A percentile compares a stretch with the other conserved stretches of the same genome.
Evolutionary conservation across 2,888 invertebrate species (phyloP).

Genomic region (Hyposoter didymator): DNA sequence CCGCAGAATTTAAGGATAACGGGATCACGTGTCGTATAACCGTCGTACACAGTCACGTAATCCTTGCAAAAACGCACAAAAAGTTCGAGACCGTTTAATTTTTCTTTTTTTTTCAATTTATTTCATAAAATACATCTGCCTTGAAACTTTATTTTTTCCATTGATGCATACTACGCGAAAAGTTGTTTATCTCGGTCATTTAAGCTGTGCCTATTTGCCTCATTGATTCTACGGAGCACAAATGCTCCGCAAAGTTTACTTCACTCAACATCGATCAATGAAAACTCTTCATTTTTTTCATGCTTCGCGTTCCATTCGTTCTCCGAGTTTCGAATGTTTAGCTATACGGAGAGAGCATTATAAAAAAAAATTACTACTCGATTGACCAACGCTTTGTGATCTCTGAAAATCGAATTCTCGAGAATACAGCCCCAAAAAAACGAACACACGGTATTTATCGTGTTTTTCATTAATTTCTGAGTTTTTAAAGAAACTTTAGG

Average conservation of each 20-base stretch:
- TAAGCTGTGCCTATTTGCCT: too few relatives aligned
- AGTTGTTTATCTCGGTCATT: background rate
- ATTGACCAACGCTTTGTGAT: too few relatives aligned
- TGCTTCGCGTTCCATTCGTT: too few relatives aligned
- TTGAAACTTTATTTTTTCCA: background rate
- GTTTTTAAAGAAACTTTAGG: background rate
- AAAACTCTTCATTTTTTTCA: too few relatives aligned
- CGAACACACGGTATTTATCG: background rate
- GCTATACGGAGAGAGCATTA: too few relatives aligned
- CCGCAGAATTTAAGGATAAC: conserved; percentile 96
- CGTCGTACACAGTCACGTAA: conserved; percentile 95
- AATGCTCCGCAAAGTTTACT: too few relatives aligned
- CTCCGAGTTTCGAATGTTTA: too few relatives aligned
- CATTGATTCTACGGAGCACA: background rate
- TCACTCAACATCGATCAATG: too few relatives aligned
- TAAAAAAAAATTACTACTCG: too few relatives aligned
- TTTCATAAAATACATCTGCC: background rate
- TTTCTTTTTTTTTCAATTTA: background rate
- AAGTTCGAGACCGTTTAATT: background rate
- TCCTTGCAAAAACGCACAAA: conserved; percentile 85
- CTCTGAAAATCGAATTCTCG: too few relatives aligned
- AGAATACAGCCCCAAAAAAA: too few relatives aligned
- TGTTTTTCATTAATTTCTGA: background rate
- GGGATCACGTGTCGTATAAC: conserved; percentile 94
- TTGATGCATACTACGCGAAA: background rate